Conservation (phyloP, 2,888 invertebrate genomes). For the Saturnia japonica region DNA sequence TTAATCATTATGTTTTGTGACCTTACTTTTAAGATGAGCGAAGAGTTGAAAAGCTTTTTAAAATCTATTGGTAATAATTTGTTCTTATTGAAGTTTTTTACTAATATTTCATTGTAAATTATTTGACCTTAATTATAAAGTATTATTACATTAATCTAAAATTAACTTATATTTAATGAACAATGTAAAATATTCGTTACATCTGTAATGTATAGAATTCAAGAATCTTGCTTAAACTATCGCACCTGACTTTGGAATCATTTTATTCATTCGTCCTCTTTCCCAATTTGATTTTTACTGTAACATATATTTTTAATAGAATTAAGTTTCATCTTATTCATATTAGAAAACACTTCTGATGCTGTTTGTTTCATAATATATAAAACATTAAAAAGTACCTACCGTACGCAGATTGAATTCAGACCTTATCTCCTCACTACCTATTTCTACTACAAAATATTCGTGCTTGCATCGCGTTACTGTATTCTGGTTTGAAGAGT, state of each 20-base stretch:
- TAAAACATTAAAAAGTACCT: no score
- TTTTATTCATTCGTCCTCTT: not conserved
- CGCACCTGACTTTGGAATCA: not conserved
- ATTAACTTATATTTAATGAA: not conserved
- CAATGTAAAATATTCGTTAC: not conserved
- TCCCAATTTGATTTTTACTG: not conserved
- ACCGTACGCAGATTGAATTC: not conserved
- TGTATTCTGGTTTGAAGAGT: not conserved
- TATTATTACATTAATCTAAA: not conserved
- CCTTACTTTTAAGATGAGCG: not conserved
- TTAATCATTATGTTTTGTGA: not conserved
- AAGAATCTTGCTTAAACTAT: not conserved
- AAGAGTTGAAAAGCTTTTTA: not conserved
- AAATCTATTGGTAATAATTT: not conserved
- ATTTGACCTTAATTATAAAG: not conserved
- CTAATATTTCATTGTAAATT: not conserved
- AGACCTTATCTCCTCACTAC: not conserved
- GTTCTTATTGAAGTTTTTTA: not conserved
- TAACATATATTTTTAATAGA: not conserved
- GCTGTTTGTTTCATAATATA: no score
- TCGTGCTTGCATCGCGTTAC: no score
- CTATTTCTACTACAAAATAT: not conserved
- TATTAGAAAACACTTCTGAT: not conserved
- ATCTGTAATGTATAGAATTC: not conserved
- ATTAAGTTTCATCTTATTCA: not conserved